Evolutionary conservation across 2,888 invertebrate genomes (phyloP).

Genomic region (Erannis defoliaria): DNA sequence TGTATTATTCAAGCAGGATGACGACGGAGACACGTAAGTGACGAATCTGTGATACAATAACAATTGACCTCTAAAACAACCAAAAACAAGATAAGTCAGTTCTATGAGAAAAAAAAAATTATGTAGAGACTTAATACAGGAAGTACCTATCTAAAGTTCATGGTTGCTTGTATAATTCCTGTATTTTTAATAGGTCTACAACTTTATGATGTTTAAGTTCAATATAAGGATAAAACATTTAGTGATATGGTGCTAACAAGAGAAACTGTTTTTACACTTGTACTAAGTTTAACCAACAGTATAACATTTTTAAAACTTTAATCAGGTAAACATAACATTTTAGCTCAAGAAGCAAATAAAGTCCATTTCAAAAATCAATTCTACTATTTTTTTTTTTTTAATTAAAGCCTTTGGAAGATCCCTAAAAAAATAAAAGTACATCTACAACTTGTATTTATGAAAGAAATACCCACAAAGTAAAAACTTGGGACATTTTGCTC

Average conservation of each 20-base stretch:
- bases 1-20: slow-evolving; percentile 92
- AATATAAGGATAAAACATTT: background rate
- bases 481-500: too few species aligned
- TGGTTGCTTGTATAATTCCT: slow-evolving; percentile 14
- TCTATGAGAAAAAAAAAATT: background rate
- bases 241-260: background rate
- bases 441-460: too few species aligned
- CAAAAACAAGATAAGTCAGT: background rate
- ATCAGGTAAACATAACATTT: too few species aligned
- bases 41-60: background rate
- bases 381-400: too few species aligned
- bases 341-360: too few species aligned
- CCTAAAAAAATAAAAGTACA: too few species aligned
- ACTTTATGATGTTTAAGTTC: slow-evolving; percentile 4
- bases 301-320: background rate
- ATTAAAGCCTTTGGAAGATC: too few species aligned
- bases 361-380: too few species aligned
- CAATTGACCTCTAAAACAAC: background rate
- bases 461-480: too few species aligned
- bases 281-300: too few species aligned
- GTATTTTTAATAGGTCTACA: background rate
- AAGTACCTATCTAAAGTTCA: slow-evolving; percentile 21
- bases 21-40: slow-evolving; percentile 96
- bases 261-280: too few species aligned
- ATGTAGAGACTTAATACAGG: slow-evolving; percentile 14